phyloP scores from a whole-genome alignment of 2,113 vertebrate genomes.

The Phyllopteryx taeniolatus region DNA sequence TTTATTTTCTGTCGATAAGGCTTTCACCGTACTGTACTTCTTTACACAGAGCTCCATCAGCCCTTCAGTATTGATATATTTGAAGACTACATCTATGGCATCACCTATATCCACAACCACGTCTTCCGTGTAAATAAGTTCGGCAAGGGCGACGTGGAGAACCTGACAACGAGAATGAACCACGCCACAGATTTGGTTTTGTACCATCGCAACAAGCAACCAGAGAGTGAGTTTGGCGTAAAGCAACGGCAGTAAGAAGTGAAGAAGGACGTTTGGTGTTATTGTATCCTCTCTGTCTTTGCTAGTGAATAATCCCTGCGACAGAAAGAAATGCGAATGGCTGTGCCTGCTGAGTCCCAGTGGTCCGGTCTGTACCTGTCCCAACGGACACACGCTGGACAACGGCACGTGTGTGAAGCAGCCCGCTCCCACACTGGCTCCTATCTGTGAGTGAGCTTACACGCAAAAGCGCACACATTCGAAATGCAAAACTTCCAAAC shows the following conservation, averaged over 20 bases:
- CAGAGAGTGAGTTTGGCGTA: slow-evolving; percentile 77
- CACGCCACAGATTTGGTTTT: slow-evolving; percentile 91
- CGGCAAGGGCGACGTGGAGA: slow-evolving; percentile 82
- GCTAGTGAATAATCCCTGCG: slow-evolving; percentile 91
- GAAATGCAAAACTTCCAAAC: neutral
- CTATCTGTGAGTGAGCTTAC: slow-evolving; percentile 64
- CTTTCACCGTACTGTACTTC: neutral
- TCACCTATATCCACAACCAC: slow-evolving; percentile 93
- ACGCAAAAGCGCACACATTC: neutral
- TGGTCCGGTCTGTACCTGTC: slow-evolving; percentile 91
- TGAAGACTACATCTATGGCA: slow-evolving; percentile 94
- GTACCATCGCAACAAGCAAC: slow-evolving; percentile 95
- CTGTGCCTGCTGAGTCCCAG: slow-evolving; percentile 95
- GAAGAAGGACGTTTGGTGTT: neutral
- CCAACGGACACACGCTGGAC: slow-evolving; percentile 87
- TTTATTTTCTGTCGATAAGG: neutral
- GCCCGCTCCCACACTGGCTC: slow-evolving; percentile 81
- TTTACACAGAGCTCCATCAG: slow-evolving; percentile 79
- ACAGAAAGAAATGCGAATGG: slow-evolving; percentile 98
- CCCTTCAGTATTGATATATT: slow-evolving; percentile 98
- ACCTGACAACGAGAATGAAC: slow-evolving; percentile 89
- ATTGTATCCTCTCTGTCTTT: slow-evolving; percentile 10
- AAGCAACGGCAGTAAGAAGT: neutral
- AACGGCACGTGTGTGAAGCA: slow-evolving; percentile 90
- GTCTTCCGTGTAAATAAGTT: slow-evolving; percentile 97